Base-by-base conservation (phyloP, 2,888 invertebrate species). In the Blera fallax region DNA sequence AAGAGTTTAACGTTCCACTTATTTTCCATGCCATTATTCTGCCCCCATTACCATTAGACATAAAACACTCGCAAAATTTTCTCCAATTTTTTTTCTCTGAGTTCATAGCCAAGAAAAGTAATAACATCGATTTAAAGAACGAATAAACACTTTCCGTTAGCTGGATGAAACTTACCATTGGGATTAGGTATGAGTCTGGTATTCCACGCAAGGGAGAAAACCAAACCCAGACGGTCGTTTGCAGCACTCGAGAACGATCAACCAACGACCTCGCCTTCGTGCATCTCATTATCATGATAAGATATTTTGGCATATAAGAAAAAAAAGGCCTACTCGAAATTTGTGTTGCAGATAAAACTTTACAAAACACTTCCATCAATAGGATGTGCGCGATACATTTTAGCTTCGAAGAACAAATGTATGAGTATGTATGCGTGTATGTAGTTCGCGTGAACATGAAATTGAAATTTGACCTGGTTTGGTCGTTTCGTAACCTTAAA, bases 271-370 rank as follows among this genome's bases (percentile, higher is more conserved):
- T 60, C 58, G 60, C 60, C 43, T 14, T 43, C 10, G 24, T 60
- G 43, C 40, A 60, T 43, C 24, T 60, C 40, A 60, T 60, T 60
- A 43, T 43, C 7, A n/a, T 43, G 40, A 43, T 60, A 43, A 27
- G 24, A n/a, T 16, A 45, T 27, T 1, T 27, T 24, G 37, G 2
- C 7, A 3, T 58, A 40, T 37, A 58, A 21, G 21, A 11, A 5
- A 37, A 14, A 37, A 37, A 58, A 18, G 16, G 21, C 1, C n/a
- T 7, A 6, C 21, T 34, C 56, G 5, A 40, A 40, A 24, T 21
- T 60, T 24, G 7, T 24, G 14, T 10, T 34, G 21, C 37, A 7
- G 3, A 37, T n/a, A 21, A 24, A 18, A 6, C n/a, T 58, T 21
- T n/a, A 6, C 4, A 7, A 34, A 58, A 24, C 7, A 58, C 60